Percentiles rank a stretch among this genome's conserved stretches.
These are phyloP conservation scores for Notoglanidium macrostoma DNA, from an alignment of 2,797 vertebrate species.

Conservation along the genomic window DNA sequence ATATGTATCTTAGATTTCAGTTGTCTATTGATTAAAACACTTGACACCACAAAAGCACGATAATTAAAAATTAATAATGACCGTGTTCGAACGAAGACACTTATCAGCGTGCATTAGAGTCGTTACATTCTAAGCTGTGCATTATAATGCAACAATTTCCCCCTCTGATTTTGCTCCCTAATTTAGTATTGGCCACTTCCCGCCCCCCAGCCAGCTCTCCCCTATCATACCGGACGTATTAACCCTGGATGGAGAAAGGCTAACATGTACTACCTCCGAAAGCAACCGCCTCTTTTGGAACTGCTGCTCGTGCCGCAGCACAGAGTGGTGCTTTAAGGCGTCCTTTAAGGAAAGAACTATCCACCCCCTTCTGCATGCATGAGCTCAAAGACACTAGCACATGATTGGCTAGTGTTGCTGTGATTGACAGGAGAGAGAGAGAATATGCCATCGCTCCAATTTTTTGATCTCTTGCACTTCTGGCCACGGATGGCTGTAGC, in stretches of 20 bases:
- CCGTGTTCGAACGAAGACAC: too few species aligned
- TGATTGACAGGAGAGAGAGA: too few species aligned
- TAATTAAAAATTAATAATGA: background rate
- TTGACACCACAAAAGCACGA: background rate
- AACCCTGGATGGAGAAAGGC: background rate
- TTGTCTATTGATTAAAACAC: background rate
- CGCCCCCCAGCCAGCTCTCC: background rate
- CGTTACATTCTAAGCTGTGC: too few species aligned
- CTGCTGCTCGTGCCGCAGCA: background rate
- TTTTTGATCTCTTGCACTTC: too few species aligned
- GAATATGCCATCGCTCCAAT: too few species aligned
- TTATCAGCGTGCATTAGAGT: too few species aligned
- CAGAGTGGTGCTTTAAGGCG: background rate
- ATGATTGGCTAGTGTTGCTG: too few species aligned
- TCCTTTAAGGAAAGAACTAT: too few species aligned
- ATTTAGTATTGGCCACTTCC: background rate
- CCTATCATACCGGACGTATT: background rate
- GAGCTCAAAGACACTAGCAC: too few species aligned
- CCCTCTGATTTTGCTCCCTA: background rate
- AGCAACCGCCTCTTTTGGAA: background rate
- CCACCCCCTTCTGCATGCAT: too few species aligned
- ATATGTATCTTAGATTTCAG: background rate
- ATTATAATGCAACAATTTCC: too few species aligned
- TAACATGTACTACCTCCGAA: background rate
- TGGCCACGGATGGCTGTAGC: too few species aligned